Conservation (phyloP, 2,797 vertebrate genomes). For the Brachyalestes nurse region DNA sequence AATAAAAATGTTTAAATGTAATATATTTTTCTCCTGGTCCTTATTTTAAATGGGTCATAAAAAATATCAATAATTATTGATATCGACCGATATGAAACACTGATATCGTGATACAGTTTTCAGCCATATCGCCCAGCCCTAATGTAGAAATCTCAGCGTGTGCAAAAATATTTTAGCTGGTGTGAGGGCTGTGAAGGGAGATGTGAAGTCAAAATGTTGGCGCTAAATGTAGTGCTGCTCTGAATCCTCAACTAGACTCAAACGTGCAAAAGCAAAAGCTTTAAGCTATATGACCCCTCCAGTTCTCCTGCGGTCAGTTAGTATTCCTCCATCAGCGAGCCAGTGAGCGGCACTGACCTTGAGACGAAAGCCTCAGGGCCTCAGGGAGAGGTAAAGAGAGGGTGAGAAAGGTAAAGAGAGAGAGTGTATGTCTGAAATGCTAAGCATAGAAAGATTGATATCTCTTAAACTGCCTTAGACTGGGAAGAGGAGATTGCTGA, state of each 20-base stretch:
- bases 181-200: background rate
- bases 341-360: constrained; percentile 47
- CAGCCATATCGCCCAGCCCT: too few species aligned
- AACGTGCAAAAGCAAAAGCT: background rate
- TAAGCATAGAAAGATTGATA: constrained; percentile 53
- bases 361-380: constrained; percentile 41
- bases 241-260: background rate
- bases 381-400: constrained; percentile 18
- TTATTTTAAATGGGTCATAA: too few species aligned
- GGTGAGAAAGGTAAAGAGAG: constrained; percentile 8
- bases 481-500: constrained; percentile 38
- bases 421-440: constrained; percentile 46
- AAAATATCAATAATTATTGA: too few species aligned
- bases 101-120: too few species aligned
- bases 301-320: constrained; percentile 3
- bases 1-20: too few species aligned
- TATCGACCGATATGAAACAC: too few species aligned
- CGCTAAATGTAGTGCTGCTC: too few species aligned
- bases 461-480: constrained; percentile 58
- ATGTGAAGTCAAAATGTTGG: background rate
- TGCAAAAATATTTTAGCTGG: too few species aligned
- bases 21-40: too few species aligned
- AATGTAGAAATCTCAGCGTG: too few species aligned
- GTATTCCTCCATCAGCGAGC: constrained; percentile 17
- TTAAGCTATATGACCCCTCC: constrained; percentile 11